Evolutionary conservation across 2,113 vertebrate species (phyloP).

Genomic region (Boleophthalmus pectinirostris): DNA sequence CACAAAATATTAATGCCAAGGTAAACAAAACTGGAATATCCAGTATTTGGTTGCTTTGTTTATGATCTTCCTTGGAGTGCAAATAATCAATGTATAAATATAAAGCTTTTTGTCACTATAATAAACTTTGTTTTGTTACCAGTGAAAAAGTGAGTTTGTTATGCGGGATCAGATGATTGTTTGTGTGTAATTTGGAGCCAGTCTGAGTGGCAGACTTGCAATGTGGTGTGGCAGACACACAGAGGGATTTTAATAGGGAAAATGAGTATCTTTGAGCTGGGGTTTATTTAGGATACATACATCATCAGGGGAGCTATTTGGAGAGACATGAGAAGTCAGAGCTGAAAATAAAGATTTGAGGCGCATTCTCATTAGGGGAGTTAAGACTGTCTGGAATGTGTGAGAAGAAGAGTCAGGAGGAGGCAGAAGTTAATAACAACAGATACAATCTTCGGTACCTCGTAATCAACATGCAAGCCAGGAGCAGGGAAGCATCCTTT

Average conservation of each 20-base stretch:
- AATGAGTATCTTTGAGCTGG: conserved; percentile 25
- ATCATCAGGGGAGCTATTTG: conserved; percentile 37
- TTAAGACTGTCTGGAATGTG: conserved; percentile 47
- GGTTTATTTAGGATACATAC: conserved; percentile 35
- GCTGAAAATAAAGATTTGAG: conserved; percentile 38
- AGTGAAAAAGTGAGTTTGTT: not conserved
- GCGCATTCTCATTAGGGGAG: conserved; percentile 51
- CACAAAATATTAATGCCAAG: not conserved
- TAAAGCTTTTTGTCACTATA: not conserved
- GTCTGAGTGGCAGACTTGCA: conserved; percentile 14
- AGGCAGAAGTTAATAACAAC: conserved; percentile 49
- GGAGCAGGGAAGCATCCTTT: conserved; percentile 37
- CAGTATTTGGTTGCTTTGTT: not conserved
- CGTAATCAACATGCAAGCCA: conserved; percentile 53
- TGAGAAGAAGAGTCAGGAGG: conserved; percentile 42
- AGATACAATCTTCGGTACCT: conserved; percentile 54
- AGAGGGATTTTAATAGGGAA: conserved; percentile 24
- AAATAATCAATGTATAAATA: not conserved
- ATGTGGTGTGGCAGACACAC: conserved; percentile 11
- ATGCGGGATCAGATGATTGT: conserved; percentile 20
- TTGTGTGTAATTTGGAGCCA: conserved; percentile 14
- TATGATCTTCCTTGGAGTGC: not conserved
- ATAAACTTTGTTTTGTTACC: not conserved
- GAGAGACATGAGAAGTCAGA: conserved; percentile 31
- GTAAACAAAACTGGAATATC: not conserved